phyloP scores from a whole-genome alignment of 2,888 invertebrate genomes.

The Elysia crispata region DNA sequence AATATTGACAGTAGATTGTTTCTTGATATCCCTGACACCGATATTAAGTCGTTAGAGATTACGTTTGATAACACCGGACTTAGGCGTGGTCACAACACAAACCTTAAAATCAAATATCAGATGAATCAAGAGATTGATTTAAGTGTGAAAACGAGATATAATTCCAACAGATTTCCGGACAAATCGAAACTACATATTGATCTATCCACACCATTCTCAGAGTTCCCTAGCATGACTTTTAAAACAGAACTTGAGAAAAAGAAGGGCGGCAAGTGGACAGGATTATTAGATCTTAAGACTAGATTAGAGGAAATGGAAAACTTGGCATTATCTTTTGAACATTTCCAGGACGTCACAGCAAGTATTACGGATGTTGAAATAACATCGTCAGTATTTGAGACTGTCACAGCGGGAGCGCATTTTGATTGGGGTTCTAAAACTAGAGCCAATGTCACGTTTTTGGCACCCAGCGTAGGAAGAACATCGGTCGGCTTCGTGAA shows the following conservation, averaged over 20 bases:
- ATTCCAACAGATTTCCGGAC: conserved; percentile 34
- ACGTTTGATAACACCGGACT: conserved; percentile 2
- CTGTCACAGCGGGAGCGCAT: conserved; percentile 34
- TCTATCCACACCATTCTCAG: conserved; percentile 45
- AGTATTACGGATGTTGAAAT: conserved; percentile 34
- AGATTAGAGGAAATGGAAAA: conserved; percentile 9
- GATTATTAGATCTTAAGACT: conserved; percentile 34
- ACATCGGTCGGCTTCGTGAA: conserved; percentile 39
- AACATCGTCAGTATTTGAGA: conserved; percentile 32
- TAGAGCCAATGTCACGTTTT: conserved; percentile 34
- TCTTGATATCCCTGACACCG: conserved; percentile 36
- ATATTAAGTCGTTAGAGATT: conserved; percentile 37
- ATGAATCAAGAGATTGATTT: conserved; percentile 38
- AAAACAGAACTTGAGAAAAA: conserved; percentile 31
- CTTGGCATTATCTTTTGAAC: conserved; percentile 25
- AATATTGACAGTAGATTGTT: conserved; percentile 3
- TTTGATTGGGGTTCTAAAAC: conserved; percentile 42
- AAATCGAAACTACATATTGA: conserved; percentile 37
- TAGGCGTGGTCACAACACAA: conserved; percentile 25
- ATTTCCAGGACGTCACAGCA: conserved; percentile 2
- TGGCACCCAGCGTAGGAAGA: conserved; percentile 38
- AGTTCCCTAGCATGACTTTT: conserved; percentile 37
- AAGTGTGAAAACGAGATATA: conserved; percentile 19
- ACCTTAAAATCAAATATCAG: conserved; percentile 39
- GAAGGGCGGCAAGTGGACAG: conserved; percentile 31